phyloP scores from a whole-genome alignment of 2,797 vertebrate genomes.

The Lepidocolaptes lacrymiger region DNA sequence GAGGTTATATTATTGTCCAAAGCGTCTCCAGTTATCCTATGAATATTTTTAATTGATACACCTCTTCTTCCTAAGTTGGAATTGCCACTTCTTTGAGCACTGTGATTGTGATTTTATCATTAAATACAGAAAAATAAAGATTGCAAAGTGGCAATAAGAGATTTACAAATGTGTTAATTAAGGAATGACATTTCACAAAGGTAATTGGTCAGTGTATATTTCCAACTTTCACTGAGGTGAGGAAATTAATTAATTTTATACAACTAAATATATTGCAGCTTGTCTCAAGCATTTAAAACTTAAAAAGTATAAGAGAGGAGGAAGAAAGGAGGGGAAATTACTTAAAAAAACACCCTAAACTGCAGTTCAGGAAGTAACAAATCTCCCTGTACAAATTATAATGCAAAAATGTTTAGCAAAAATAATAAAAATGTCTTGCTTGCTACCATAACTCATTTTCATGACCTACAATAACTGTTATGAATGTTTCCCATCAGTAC shows the following conservation, averaged over 20 bases:
- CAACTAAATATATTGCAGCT: not conserved
- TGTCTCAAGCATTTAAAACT: not conserved
- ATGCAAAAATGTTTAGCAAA: constrained; percentile 28
- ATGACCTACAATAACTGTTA: constrained; percentile 29
- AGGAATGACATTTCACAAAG: not conserved
- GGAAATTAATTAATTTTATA: not conserved
- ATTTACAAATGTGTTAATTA: not conserved
- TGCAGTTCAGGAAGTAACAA: constrained; percentile 1
- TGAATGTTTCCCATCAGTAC: constrained; percentile 46
- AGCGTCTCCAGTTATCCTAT: not conserved
- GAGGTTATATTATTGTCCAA: not conserved
- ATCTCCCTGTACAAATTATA: not conserved
- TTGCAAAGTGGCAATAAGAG: not conserved
- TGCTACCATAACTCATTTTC: constrained; percentile 33
- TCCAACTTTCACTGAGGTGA: not conserved
- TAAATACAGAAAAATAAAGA: not conserved
- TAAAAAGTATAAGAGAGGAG: not conserved
- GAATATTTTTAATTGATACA: not conserved
- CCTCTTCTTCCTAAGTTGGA: not conserved
- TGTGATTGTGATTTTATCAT: not conserved
- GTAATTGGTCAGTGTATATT: not conserved
- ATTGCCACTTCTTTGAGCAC: not conserved
- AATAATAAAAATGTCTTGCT: constrained; percentile 43
- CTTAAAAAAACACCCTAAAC: not conserved
- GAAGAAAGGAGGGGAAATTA: not conserved